Percentiles rank a stretch among this genome's conserved stretches.
phyloP scores from a whole-genome alignment of 2,888 invertebrate genomes.

The Drosophila prolongata region DNA sequence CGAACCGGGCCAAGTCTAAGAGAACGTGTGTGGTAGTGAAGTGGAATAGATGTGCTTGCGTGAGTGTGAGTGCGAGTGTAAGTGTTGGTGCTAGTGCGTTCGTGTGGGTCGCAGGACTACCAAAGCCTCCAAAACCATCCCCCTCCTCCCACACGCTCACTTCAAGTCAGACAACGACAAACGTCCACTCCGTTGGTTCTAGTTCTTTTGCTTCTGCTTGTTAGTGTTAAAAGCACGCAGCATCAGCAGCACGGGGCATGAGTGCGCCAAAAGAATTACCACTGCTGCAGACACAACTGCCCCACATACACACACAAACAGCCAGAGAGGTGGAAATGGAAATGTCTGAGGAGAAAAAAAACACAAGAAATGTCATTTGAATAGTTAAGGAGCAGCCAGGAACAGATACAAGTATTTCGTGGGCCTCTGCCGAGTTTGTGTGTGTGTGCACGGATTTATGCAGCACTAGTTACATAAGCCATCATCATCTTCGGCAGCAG shows the following conservation, averaged over 20 bases:
- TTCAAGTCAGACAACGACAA: constrained; percentile 30
- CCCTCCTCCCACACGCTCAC: neutral
- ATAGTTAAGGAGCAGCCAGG: constrained; percentile 52
- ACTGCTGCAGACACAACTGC: constrained; percentile 27
- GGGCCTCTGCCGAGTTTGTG: constrained; percentile 19
- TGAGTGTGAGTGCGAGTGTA: constrained; percentile 7
- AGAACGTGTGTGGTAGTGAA: constrained; percentile 40
- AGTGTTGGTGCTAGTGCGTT: constrained; percentile 16
- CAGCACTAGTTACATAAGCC: constrained; percentile 79
- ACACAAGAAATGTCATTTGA: constrained; percentile 53
- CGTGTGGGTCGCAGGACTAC: constrained; percentile 9
- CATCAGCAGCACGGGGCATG: constrained; percentile 22
- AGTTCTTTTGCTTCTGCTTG: constrained; percentile 45
- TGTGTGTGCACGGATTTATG: constrained; percentile 69
- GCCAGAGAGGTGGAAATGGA: constrained; percentile 5
- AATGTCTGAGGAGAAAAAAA: neutral
- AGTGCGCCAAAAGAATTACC: constrained; percentile 36
- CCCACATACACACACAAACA: constrained; percentile 13
- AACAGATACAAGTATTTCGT: constrained; percentile 20
- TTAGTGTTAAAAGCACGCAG: constrained; percentile 47
- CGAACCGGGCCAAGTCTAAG: constrained; percentile 33
- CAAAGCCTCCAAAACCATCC: too few species aligned
- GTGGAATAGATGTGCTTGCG: constrained; percentile 24
- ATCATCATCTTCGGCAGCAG: constrained; percentile 57
- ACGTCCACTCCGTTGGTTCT: constrained; percentile 36